Base-by-base conservation (phyloP, 2,797 vertebrate genomes). In the Perdix hodgsoniae region DNA sequence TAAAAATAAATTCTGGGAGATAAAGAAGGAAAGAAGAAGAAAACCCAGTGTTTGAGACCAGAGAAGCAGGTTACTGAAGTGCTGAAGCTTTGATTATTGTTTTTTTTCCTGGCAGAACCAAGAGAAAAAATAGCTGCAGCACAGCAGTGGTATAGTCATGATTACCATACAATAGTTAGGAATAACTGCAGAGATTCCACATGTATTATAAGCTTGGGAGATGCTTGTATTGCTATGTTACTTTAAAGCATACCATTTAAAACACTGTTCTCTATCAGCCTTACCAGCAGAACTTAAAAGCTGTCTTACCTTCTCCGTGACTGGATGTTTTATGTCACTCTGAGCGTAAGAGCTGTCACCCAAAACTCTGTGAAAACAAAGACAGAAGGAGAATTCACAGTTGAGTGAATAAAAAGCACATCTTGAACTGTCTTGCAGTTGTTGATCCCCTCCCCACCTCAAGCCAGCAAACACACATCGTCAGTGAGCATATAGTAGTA, bases 401-500 rank as follows among this genome's bases (percentile, higher is more conserved):
- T 2, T 66, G 27, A 49, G 39, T 4, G 26, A 31, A 18, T 35
- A 45, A 23, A 67, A 94, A 83, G 50, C 31, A 12, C 12, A 66
- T 61, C 12, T 73, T 84, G 27, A 70, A 33, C 21, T 1, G 13
- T 4, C 16, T 40, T 15, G 11, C 4, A 2, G 4, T 1, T 31
- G 31, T 5, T 31, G 31, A 40, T 16, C 1, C 42, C 45, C 10
- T 23, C 35, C 12, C 39, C 13, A 1, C 42, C 40, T 47, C 12
- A 39, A 11, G 39, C 5, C 26, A 19, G 11, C 4, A 45, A 50
- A n/a, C 0, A 0, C 4, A 24, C 7, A 7, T 0, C 3, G 29
- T 40, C 72, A 86, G 77, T 59, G 75, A 67, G 87, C 10, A 40
- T 0, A 1, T 10, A 35, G 45, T 26, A 18, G 8, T 2, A 7